Base-by-base conservation (phyloP, 2,888 invertebrate genomes). In the Volucella inflata region DNA sequence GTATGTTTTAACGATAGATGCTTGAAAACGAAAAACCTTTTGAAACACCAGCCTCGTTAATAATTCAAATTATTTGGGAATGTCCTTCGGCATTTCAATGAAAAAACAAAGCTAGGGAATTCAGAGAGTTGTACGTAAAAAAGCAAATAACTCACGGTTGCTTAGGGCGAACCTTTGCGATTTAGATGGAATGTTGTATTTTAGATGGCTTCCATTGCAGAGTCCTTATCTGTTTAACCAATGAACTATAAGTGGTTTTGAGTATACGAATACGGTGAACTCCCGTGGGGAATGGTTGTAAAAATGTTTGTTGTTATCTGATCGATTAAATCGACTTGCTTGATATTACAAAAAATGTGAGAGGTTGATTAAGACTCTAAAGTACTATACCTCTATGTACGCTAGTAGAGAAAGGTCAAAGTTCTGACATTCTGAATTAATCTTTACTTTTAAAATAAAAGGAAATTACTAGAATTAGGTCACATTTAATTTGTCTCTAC, bases 1-100 rank as follows among this genome's bases (percentile, higher is more conserved):
- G 8, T 16, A 17, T 6, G 0, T 6, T 30, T 30, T 6, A 36
- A 9, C 44, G 36, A 16, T 44, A 44, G 16, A 55, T 36, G 44
- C 12, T 44, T 1, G 30, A 30, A 30, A 30, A 53, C 14, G 10
- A 17, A 55, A 55, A 14, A 21, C 6, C 17, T 12, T 42, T 59
- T 40, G 6, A 9, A 42, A 59, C 42, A 8, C n/a, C 59, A 51
- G 12, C 9, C n/a, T 12, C 21, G 51, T 65, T 38, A 51, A 65
- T 65, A 65, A 51, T 51, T 60, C 51, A 71, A 71, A 51, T 60
- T 51, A 44, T 60, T 72, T 62, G 9, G 12, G 14, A 36, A 72
- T 51, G 60, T 50, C 60, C 51, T 40, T 30, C 44, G 50, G 51
- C 51, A 44, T 51, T 72, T 62, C 14, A 21, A 30, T 4, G 14